Conservation (phyloP, 2,113 vertebrate genomes). For the Eidolon helvum region DNA sequence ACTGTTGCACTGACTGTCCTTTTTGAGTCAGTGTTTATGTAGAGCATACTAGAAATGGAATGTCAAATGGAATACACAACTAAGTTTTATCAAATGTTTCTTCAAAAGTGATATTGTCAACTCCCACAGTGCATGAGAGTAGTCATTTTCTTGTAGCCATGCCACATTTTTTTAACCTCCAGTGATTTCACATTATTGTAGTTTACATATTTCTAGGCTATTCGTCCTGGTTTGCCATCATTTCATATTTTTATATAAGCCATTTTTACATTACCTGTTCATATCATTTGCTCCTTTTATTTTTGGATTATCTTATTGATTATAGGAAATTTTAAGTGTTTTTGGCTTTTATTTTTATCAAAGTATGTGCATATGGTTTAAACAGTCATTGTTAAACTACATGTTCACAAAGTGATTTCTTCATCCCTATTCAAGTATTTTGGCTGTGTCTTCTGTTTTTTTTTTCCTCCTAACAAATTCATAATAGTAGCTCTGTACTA, state of each 20-base stretch:
- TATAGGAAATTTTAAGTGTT: background rate
- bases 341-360: background rate
- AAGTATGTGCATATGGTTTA: background rate
- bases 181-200: background rate
- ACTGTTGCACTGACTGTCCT: background rate
- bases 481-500: background rate
- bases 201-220: background rate
- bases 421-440: background rate
- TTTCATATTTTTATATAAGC: background rate
- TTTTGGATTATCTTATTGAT: background rate
- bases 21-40: background rate
- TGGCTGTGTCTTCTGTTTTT: background rate
- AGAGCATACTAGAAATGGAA: background rate
- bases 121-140: background rate
- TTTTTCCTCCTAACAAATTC: background rate
- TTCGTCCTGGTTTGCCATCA: background rate
- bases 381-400: background rate
- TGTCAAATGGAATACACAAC: background rate
- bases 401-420: background rate
- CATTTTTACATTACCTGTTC: background rate
- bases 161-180: background rate
- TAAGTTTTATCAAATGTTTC: background rate
- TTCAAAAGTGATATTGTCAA: slow-evolving; percentile 27
- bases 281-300: background rate
- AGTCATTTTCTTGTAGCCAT: background rate